Percentiles rank a stretch among this genome's conserved stretches.
Conservation (phyloP, 2,797 vertebrate species). For the Carapus acus region DNA sequence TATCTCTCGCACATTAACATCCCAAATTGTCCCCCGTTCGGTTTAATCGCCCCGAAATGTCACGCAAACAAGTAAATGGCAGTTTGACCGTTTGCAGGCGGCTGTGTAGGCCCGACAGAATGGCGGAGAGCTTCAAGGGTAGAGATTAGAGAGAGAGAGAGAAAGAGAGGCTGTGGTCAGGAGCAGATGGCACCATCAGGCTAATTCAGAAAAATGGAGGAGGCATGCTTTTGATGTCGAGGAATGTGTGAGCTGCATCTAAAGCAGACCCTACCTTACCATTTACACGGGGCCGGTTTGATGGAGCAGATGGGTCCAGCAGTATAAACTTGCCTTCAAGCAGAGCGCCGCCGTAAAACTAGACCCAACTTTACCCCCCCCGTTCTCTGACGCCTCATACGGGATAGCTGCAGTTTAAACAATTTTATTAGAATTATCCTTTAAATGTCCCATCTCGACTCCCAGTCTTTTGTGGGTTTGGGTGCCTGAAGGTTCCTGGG, state of each 20-base stretch:
- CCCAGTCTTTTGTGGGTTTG: conserved; percentile 12
- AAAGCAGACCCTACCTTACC: conserved; percentile 72
- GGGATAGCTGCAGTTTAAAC: conserved; percentile 31
- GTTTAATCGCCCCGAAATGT: conserved; percentile 5
- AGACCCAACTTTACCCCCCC: conserved; percentile 44
- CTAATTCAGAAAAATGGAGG: conserved; percentile 91
- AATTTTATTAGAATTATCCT: conserved; percentile 42
- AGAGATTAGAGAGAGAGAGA: conserved; percentile 68
- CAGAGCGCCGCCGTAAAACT: conserved; percentile 74
- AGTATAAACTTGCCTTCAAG: conserved; percentile 82
- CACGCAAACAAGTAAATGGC: conserved; percentile 17
- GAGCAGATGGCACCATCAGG: conserved; percentile 89
- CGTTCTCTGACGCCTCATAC: conserved; percentile 48
- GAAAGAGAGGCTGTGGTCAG: conserved; percentile 72
- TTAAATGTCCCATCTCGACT: conserved; percentile 36
- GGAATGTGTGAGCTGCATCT: conserved; percentile 78
- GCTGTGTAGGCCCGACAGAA: conserved; percentile 32
- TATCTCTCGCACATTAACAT: conserved; percentile 25
- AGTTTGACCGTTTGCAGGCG: conserved; percentile 18
- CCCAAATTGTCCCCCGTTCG: conserved; percentile 14
- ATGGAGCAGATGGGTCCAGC: conserved; percentile 83
- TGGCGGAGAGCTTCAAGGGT: conserved; percentile 60
- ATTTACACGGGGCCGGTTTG: conserved; percentile 66
- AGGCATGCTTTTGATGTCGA: conserved; percentile 80
- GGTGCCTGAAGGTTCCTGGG: conserved; percentile 21